Conservation (phyloP, 2,113 vertebrate genomes). For the Calyptommatus sinebrachiatus region DNA sequence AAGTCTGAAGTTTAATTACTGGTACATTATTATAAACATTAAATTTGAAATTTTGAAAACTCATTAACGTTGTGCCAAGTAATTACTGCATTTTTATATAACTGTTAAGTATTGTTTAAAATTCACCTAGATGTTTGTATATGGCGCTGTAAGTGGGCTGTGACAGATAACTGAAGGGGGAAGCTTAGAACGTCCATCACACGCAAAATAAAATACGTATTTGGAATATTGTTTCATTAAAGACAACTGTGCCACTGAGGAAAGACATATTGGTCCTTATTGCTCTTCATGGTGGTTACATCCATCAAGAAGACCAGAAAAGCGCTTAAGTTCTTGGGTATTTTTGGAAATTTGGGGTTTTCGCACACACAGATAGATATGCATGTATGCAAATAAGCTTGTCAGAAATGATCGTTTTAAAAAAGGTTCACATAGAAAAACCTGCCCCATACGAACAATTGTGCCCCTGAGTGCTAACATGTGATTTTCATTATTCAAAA, state of each 20-base stretch:
- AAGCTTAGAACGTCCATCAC: constrained; percentile 55
- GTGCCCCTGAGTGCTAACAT: not conserved
- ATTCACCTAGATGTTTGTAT: constrained; percentile 83
- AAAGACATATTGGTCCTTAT: constrained; percentile 31
- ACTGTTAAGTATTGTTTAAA: constrained; percentile 81
- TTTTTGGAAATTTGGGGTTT: not conserved
- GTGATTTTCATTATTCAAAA: not conserved
- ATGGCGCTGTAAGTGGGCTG: constrained; percentile 70
- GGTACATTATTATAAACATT: constrained; percentile 56
- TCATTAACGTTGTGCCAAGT: constrained; percentile 82
- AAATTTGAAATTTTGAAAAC: constrained; percentile 70
- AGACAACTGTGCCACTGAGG: constrained; percentile 61
- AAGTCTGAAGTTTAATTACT: constrained; percentile 69
- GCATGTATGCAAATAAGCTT: not conserved
- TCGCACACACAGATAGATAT: not conserved
- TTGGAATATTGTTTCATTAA: constrained; percentile 61
- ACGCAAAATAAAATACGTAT: constrained; percentile 59
- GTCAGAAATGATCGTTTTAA: not conserved
- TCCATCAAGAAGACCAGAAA: not conserved
- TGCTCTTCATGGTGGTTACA: constrained; percentile 2
- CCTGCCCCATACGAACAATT: not conserved
- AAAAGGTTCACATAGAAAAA: not conserved
- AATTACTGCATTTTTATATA: constrained; percentile 76
- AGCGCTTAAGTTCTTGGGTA: too few relatives aligned
- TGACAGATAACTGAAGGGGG: constrained; percentile 51